Evolutionary conservation across 2,797 vertebrate genomes (phyloP), one percentile per base, ranked within the genome.

Genomic region (Podarcis lilfordi): DNA sequence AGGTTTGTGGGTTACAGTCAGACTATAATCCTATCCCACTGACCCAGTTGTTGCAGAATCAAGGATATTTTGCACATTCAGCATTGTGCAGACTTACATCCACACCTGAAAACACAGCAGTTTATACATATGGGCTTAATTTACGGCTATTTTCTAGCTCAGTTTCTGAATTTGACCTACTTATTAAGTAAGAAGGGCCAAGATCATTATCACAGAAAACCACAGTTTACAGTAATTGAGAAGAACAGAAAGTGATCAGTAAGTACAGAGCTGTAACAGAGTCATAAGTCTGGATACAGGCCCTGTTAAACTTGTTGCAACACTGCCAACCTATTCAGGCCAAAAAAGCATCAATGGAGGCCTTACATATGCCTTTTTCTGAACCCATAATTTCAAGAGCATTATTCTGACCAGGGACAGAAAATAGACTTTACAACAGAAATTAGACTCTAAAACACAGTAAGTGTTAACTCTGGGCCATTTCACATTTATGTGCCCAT

Each of bases 181-280:
- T 94, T 90, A 55, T 85, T 91, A 88, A 85, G 80, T 78, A 86
- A 1, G 88, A 92, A 90, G 59, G 84, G 85, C 75, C 89, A 89
- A 92, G 92, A 79, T 93, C 93, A 88, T 94, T 94, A 89, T 84
- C 61, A 78, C 85, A 93, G 93, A 93, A 95, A 95, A 94, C 88
- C 92, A 90, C 88, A 90, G 87, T 90, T 86, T 90, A 86, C 64
- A 91, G 72, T 89, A 93, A 80, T 90, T 92, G 92, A 95, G 84
- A 86, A 92, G 86, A 88, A 93, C 0, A 90, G 82, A 80, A 91
- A 94, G 82, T 0, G 1, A 66, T 92, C 92, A 92, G 80, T 68
- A 82, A 86, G 40, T 68, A 86, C 89, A 91, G 87, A 81, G 37
- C 37, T 89, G 1, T 86, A 93, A 91, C 50, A 89, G 68, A 88